Conservation (phyloP, 2,888 invertebrate genomes). For the Drosophila merina region DNA sequence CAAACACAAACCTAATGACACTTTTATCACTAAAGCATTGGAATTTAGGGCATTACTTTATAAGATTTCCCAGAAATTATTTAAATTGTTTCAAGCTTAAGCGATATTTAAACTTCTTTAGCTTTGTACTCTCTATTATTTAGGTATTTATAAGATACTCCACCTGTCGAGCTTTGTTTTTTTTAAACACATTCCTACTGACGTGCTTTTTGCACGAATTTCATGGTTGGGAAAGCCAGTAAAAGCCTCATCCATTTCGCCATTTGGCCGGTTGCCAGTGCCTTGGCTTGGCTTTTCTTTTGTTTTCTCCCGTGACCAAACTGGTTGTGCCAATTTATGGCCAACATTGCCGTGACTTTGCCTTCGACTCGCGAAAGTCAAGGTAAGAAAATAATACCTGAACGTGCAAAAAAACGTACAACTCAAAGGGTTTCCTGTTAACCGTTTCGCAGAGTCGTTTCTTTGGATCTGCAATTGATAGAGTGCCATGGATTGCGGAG, state of each 20-base stretch:
- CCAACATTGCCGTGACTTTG: constrained; percentile 58
- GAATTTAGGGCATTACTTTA: neutral
- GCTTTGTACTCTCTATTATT: too few relatives aligned
- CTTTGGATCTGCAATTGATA: constrained; percentile 32
- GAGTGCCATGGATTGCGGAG: constrained; percentile 12
- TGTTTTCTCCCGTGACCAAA: constrained; percentile 56
- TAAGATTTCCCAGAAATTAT: neutral
- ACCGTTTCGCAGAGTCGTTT: constrained; percentile 9
- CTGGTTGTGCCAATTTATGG: constrained; percentile 61
- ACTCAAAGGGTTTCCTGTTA: constrained; percentile 30
- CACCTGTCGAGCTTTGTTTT: neutral
- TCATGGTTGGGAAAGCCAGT: constrained; percentile 66
- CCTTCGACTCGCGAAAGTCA: constrained; percentile 66
- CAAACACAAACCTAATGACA: neutral
- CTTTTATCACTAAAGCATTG: neutral
- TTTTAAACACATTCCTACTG: constrained; percentile 7
- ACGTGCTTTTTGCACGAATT: constrained; percentile 35
- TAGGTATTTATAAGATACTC: neutral
- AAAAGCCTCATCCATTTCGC: constrained; percentile 54
- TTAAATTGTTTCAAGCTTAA: neutral
- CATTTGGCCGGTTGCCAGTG: constrained; percentile 7
- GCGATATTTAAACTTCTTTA: too few relatives aligned
- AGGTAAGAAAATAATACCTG: constrained; percentile 59
- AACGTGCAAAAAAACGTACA: neutral
- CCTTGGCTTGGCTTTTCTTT: constrained; percentile 44